Evolutionary conservation across 1,140 invertebrate species (phyloP).

Genomic region (Calliphora vicina): DNA sequence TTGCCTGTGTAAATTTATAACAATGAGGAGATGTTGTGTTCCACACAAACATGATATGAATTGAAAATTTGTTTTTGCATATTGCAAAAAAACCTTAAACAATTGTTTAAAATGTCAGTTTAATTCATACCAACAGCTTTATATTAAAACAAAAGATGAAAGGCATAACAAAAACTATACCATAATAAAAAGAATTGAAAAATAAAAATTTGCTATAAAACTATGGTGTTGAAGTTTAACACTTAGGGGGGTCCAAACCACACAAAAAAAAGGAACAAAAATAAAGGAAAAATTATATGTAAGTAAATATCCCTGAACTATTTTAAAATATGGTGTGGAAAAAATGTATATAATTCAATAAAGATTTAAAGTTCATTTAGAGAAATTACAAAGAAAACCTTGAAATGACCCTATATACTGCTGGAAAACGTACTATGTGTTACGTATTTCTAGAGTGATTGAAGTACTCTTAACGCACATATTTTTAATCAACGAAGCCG

Average conservation of each 20-base stretch:
- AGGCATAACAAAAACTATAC: background rate
- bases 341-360: too few relatives aligned
- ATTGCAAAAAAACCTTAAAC: slow-evolving; percentile 1
- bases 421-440: too few relatives aligned
- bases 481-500: too few relatives aligned
- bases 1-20: background rate
- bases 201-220: background rate
- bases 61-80: background rate
- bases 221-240: slow-evolving; percentile 37
- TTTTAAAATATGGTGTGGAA: background rate
- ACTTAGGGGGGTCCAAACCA: slow-evolving; percentile 32
- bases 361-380: too few relatives aligned
- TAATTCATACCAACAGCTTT: background rate
- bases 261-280: background rate
- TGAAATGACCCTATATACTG: too few relatives aligned
- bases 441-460: too few relatives aligned
- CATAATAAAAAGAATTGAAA: background rate
- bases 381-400: too few relatives aligned
- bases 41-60: background rate
- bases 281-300: too few relatives aligned
- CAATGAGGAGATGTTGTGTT: background rate
- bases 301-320: background rate
- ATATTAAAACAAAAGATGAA: slow-evolving; percentile 29
- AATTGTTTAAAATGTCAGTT: slow-evolving; percentile 17
- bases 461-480: too few relatives aligned